A percentile compares a stretch with the other conserved stretches of the same genome.
phyloP scores from a whole-genome alignment of 2,113 vertebrate species.

The Gymnorhina tibicen region DNA sequence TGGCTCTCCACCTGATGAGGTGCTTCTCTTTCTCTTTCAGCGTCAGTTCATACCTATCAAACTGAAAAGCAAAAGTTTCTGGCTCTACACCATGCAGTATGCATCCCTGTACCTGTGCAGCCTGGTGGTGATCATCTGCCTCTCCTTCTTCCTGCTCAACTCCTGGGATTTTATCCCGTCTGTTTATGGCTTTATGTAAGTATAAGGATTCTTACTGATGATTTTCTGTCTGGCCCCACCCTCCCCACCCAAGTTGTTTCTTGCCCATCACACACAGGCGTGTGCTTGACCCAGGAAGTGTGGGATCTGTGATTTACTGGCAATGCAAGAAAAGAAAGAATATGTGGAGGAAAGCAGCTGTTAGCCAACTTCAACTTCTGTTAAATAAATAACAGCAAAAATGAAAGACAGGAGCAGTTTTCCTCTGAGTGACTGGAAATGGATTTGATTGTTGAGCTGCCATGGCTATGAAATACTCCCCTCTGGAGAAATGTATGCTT shows the following conservation, averaged over 20 bases:
- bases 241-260: not conserved
- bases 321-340: not conserved
- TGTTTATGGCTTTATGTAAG: conserved; percentile 98
- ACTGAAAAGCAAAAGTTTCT: conserved; percentile 82
- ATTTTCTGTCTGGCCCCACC: not conserved
- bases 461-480: not conserved
- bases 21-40: conserved; percentile 67
- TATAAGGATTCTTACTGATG: not conserved
- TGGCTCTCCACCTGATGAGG: not conserved
- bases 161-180: conserved; percentile 96
- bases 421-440: not conserved
- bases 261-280: not conserved
- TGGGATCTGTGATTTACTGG: not conserved
- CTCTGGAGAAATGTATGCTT: not conserved
- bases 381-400: not conserved
- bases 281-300: not conserved
- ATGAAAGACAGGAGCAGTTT: not conserved
- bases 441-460: not conserved
- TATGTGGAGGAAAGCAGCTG: not conserved
- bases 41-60: conserved; percentile 89
- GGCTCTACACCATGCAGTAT: conserved; percentile 87
- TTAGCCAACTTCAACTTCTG: not conserved
- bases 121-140: conserved; percentile 84
- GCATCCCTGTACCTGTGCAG: conserved; percentile 88
- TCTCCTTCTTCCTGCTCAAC: conserved; percentile 96